Percentiles rank a stretch among this genome's conserved stretches.
phyloP scores from a whole-genome alignment of 2,797 vertebrate species.

The Pipistrellus nathusii region DNA sequence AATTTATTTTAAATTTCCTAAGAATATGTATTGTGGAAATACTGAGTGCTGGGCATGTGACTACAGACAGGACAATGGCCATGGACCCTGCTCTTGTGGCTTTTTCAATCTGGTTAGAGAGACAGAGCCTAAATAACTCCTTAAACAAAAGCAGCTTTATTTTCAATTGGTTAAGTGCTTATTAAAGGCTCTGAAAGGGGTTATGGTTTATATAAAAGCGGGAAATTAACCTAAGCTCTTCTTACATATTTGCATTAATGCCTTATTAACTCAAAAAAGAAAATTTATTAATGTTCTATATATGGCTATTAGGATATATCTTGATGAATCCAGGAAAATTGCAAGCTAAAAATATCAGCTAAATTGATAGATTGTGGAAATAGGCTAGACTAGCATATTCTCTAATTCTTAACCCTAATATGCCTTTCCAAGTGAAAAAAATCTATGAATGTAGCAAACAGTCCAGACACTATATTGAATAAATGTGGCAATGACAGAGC shows the following conservation, averaged over 20 bases:
- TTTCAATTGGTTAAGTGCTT: conserved; percentile 26
- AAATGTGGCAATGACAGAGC: background rate
- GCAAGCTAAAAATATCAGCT: background rate
- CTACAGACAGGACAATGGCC: background rate
- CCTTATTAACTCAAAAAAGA: background rate
- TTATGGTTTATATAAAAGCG: background rate
- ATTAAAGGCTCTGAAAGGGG: background rate
- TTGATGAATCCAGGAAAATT: background rate
- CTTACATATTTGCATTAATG: background rate
- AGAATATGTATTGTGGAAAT: background rate
- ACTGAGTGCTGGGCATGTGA: background rate
- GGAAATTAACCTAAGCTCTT: background rate
- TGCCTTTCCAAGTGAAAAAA: conserved; percentile 52
- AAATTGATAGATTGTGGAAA: background rate
- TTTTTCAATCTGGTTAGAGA: background rate
- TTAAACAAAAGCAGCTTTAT: conserved; percentile 29
- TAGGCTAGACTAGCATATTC: background rate
- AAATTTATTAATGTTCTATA: background rate
- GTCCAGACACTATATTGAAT: background rate
- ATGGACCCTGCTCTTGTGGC: background rate
- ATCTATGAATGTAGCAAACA: background rate
- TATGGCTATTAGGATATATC: background rate
- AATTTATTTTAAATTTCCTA: conserved; percentile 36
- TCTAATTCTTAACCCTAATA: background rate
- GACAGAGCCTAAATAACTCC: background rate